Evolutionary conservation across 2,113 vertebrate genomes (phyloP).

Genomic region (Dipodomys stephensi): DNA sequence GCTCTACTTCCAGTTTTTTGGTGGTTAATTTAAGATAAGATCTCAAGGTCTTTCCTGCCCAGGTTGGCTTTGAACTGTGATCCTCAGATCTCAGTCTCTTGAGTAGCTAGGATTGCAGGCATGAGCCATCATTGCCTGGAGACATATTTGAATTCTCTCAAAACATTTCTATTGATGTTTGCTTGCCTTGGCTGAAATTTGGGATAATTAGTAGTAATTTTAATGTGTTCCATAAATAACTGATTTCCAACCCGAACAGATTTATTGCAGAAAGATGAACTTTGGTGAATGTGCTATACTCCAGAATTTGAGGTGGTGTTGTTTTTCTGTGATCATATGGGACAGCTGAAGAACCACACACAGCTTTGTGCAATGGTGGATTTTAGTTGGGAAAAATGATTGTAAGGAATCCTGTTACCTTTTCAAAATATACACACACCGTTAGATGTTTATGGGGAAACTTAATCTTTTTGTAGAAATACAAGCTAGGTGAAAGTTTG

Average conservation of each 20-base stretch:
- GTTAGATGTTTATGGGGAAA: not conserved
- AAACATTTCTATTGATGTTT: slow-evolving; percentile 17
- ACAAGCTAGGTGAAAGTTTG: not conserved
- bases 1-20: too few relatives aligned
- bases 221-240: slow-evolving; percentile 39
- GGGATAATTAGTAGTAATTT: slow-evolving; percentile 13
- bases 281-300: slow-evolving; percentile 53
- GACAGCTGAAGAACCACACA: slow-evolving; percentile 56
- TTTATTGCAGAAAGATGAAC: slow-evolving; percentile 57
- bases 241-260: slow-evolving; percentile 54
- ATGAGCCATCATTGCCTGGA: too few relatives aligned
- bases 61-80: too few relatives aligned
- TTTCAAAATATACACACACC: not conserved
- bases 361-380: not conserved
- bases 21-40: too few relatives aligned
- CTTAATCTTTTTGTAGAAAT: slow-evolving; percentile 60
- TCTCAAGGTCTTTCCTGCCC: too few relatives aligned
- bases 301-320: slow-evolving; percentile 37
- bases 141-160: slow-evolving; percentile 10
- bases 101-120: too few relatives aligned
- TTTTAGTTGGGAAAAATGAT: slow-evolving; percentile 67
- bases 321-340: slow-evolving; percentile 44
- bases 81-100: too few relatives aligned
- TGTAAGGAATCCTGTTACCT: slow-evolving; percentile 34
- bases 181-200: slow-evolving; percentile 25